phyloP scores from a whole-genome alignment of 2,888 invertebrate species.

The Lathronympha strigana region DNA sequence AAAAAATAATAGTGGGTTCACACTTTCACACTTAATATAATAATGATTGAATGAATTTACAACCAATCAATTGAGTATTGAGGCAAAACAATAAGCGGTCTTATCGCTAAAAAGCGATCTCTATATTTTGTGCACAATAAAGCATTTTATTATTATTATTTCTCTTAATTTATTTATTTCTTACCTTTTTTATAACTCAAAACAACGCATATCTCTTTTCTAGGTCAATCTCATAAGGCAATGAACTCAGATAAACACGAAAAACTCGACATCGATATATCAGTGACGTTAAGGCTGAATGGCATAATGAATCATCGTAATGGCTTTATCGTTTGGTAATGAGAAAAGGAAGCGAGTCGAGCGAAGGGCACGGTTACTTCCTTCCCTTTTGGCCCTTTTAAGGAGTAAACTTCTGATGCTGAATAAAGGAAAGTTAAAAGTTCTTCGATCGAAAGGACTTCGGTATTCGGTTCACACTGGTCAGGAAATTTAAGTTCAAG shows the following conservation, averaged over 20 bases:
- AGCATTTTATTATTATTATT: too few species aligned
- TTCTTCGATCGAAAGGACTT: too few species aligned
- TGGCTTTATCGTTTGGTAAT: slow-evolving; percentile 4
- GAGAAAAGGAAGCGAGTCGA: slow-evolving; percentile 15
- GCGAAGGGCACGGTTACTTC: slow-evolving; percentile 20
- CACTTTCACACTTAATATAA: too few species aligned
- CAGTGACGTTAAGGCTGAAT: slow-evolving; percentile 7
- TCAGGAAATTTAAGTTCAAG: too few species aligned
- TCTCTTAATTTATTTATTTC: too few species aligned
- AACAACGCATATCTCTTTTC: slow-evolving; percentile 1
- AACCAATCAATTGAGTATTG: too few species aligned
- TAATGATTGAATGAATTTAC: too few species aligned
- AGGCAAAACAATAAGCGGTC: too few species aligned
- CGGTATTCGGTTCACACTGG: too few species aligned
- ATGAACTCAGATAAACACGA: slow-evolving; percentile 15
- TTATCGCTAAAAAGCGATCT: too few species aligned
- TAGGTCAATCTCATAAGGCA: slow-evolving; percentile 25
- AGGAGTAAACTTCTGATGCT: neutral
- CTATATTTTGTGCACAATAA: neutral
- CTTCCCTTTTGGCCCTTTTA: slow-evolving; percentile 11
- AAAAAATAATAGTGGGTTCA: too few species aligned
- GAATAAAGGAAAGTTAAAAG: slow-evolving; percentile 4
- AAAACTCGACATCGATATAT: slow-evolving; percentile 19
- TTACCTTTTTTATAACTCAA: slow-evolving; percentile 5
- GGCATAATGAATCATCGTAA: slow-evolving; percentile 28